phyloP scores from a whole-genome alignment of 64 coral and sea anemone genomes.

The Montipora cactus region DNA sequence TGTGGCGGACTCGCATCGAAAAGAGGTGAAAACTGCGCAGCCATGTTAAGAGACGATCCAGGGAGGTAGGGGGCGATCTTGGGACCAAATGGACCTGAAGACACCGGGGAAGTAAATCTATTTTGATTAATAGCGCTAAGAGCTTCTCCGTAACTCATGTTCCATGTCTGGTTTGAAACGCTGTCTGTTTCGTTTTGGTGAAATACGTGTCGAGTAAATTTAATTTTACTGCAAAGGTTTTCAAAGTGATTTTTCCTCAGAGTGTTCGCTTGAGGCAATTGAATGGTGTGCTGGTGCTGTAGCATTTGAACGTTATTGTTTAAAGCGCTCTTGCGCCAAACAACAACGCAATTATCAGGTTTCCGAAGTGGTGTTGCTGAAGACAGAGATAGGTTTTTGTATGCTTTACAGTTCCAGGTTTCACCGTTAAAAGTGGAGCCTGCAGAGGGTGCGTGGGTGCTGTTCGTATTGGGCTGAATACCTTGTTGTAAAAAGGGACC shows the following conservation, averaged over 20 bases:
- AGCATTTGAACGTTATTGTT: background rate
- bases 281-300: background rate
- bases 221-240: constrained; percentile 11
- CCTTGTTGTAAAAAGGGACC: background rate
- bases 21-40: background rate
- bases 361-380: background rate
- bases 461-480: background rate
- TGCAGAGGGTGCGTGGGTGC: no score
- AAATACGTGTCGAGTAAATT: constrained; percentile 13
- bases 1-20: background rate
- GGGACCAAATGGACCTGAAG: background rate
- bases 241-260: background rate
- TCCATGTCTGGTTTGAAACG: background rate
- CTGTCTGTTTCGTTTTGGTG: constrained; percentile 26
- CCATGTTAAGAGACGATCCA: background rate
- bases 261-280: background rate
- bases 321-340: constrained; percentile 6
- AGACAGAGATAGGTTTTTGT: background rate
- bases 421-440: background rate
- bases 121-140: background rate
- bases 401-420: background rate
- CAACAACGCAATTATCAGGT: background rate
- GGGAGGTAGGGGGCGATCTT: background rate
- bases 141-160: background rate
- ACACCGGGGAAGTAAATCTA: background rate